Conservation (phyloP, 2,888 invertebrate genomes). For the Xanthia togata region DNA sequence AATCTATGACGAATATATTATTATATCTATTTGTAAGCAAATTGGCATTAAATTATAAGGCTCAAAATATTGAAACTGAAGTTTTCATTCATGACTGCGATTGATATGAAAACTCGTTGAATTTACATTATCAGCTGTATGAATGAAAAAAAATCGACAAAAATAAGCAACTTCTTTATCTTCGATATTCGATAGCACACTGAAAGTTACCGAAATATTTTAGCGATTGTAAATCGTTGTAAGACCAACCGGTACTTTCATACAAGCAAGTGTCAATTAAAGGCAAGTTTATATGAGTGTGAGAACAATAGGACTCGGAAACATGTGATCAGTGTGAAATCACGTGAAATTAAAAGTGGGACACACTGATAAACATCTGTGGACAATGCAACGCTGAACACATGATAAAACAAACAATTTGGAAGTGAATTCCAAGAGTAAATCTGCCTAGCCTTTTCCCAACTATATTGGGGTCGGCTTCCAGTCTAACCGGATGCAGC, state of each 20-base stretch:
- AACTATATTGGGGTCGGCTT: too few relatives aligned
- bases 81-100: background rate
- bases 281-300: constrained; percentile 66
- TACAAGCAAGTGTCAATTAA: constrained; percentile 77
- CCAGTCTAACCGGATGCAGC: too few relatives aligned
- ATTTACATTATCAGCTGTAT: background rate
- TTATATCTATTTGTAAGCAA: too few relatives aligned
- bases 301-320: constrained; percentile 69
- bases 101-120: background rate
- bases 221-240: constrained; percentile 45
- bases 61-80: background rate
- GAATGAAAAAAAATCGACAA: background rate
- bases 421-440: background rate
- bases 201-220: constrained; percentile 45
- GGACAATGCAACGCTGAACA: constrained; percentile 64
- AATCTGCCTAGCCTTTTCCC: too few relatives aligned
- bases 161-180: constrained; percentile 3
- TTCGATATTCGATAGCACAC: constrained; percentile 22
- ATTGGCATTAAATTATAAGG: background rate
- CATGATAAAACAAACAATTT: constrained; percentile 4
- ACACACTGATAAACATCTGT: constrained; percentile 72
- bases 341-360: constrained; percentile 72
- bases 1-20: background rate
- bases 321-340: constrained; percentile 51
- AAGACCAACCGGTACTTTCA: constrained; percentile 60